Evolutionary conservation across 2,888 invertebrate species (phyloP), one percentile per base, ranked within the genome.

Genomic region (Ptilodon capucinus): DNA sequence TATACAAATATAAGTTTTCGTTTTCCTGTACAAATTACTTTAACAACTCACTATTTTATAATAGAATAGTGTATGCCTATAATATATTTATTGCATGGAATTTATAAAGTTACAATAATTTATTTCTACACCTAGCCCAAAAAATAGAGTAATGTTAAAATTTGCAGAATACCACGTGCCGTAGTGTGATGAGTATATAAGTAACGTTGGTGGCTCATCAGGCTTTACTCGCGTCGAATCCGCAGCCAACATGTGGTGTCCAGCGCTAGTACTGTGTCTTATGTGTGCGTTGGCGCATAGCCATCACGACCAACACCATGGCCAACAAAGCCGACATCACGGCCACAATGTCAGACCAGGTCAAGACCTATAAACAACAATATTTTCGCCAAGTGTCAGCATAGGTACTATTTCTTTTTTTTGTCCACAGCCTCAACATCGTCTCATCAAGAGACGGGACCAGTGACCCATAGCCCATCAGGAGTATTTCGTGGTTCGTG

Each of bases 401-500:
- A 21, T 21, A 21, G 7, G 4, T 2, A 21, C 21, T 21, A 21
- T 2, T 7, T 9, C 2, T 6, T 25, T 8, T 8, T 25, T 28
- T 3, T 28, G n/a, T n/a, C n/a, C 28, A 28, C 6, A 34, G 34
- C 34, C 1, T 17, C 46, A 7, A 16, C 7, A 8, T 11, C 47
- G 4, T 11, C 40, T 6, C n/a, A 47, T 14, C 0, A 40, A 36
- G 30, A 3, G 1, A 3, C 21, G 0, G 53, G 19, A 0, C 73
- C 71, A 0, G 28, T 56, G 21, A 50, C 52, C 0, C 44, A 36
- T 9, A 67, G 74, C 1, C 64, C 72, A 0, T 62, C 86, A n/a
- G 92, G 92, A 0, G 49, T 44, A 28, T 72, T 92, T 44, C 73
- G 71, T 1, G 92, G 92, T 1, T 73, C 71, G 0, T 76, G 76